These are phyloP conservation scores for Drymodes brunneopygia DNA, from an alignment of 2,113 vertebrate genomes.

Conservation along the genomic window DNA sequence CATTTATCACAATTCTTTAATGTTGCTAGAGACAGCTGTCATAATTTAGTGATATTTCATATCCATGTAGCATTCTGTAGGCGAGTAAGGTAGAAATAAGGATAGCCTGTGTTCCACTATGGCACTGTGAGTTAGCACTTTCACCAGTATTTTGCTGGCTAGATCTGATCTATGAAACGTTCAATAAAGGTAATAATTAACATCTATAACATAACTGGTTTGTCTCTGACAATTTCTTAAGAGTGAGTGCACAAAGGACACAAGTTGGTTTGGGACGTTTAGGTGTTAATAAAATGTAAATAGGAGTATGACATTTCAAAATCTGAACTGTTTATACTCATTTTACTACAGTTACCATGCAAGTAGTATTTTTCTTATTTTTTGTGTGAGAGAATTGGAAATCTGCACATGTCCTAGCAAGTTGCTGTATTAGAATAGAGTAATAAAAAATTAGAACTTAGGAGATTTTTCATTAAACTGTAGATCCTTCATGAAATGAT, in stretches of 20 bases:
- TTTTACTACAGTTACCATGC: neutral
- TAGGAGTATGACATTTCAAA: neutral
- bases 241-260: neutral
- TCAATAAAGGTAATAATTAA: neutral
- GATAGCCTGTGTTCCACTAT: neutral
- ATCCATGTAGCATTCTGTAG: neutral
- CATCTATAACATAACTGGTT: neutral
- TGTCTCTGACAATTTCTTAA: neutral
- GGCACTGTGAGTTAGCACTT: neutral
- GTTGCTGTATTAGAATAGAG: neutral
- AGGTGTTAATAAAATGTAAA: neutral
- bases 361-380: neutral
- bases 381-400: neutral
- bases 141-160: neutral
- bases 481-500: slow-evolving; percentile 98
- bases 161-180: neutral
- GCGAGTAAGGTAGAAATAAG: neutral
- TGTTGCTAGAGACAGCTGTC: neutral
- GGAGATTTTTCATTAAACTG: neutral
- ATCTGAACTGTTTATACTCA: neutral
- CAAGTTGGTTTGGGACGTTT: neutral
- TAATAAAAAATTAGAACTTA: neutral
- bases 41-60: neutral
- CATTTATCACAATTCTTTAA: neutral
- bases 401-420: neutral